Conservation (phyloP, 1,140 invertebrate species). For the Calosoma granatense region DNA sequence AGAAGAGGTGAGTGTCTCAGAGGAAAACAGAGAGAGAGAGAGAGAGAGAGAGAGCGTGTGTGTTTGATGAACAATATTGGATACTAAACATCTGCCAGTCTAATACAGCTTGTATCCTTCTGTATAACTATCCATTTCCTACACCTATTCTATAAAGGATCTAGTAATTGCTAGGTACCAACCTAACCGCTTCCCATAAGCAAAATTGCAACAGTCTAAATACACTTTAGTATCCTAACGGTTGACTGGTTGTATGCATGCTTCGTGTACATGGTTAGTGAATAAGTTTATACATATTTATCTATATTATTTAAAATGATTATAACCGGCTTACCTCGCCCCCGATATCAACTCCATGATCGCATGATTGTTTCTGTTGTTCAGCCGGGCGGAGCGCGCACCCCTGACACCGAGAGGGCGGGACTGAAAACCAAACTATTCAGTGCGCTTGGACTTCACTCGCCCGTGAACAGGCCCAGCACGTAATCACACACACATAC, state of each 20-base stretch:
- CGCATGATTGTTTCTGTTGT: not conserved
- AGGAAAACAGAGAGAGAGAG: not conserved
- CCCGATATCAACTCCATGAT: conserved; percentile 24
- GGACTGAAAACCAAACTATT: conserved; percentile 52
- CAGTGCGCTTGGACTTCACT: conserved; percentile 44
- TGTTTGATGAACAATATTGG: not conserved
- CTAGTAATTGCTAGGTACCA: no score
- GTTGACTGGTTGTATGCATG: no score
- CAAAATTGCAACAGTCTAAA: no score
- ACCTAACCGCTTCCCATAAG: no score
- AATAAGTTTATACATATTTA: no score
- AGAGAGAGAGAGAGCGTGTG: no score
- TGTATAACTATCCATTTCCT: conserved; percentile 4
- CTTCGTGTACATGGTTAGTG: no score
- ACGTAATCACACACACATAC: conserved; percentile 23
- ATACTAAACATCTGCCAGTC: conserved; percentile 4
- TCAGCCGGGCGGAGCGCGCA: conserved; percentile 21
- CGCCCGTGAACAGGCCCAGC: conserved; percentile 27
- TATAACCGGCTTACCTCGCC: conserved; percentile 1
- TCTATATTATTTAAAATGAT: not conserved
- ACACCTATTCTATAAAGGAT: not conserved
- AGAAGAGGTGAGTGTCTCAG: conserved; percentile 52
- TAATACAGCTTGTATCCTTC: not conserved
- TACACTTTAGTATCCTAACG: no score
- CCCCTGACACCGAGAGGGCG: conserved; percentile 34